A percentile compares a stretch with the other conserved stretches of the same genome.
These are phyloP conservation scores for Gobionotothen gibberifrons DNA, from an alignment of 2,797 vertebrate species.

Conservation along the genomic window DNA sequence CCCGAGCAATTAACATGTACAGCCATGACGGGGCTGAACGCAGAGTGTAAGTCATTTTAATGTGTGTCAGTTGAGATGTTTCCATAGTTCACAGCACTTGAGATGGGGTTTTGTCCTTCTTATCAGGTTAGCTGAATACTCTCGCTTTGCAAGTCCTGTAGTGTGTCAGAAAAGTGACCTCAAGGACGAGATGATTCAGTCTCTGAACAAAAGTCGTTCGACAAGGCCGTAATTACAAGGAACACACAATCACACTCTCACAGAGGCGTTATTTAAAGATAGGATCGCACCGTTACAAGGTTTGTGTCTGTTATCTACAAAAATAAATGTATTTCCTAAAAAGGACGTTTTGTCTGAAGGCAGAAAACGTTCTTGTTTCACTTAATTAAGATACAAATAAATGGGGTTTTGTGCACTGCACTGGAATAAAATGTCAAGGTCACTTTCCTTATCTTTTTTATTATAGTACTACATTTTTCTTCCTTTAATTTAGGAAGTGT, in stretches of 20 bases:
- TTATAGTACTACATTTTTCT: not conserved
- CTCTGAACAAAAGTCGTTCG: constrained; percentile 17
- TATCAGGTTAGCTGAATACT: not conserved
- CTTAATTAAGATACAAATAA: constrained; percentile 12
- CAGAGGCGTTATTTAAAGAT: constrained; percentile 51
- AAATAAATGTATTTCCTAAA: constrained; percentile 38
- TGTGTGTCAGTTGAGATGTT: constrained; percentile 31
- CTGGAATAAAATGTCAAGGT: constrained; percentile 32
- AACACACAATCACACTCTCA: constrained; percentile 8
- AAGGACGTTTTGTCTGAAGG: constrained; percentile 23
- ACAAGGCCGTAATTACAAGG: constrained; percentile 4
- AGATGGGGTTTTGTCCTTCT: constrained; percentile 6
- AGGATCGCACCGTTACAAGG: constrained; percentile 15
- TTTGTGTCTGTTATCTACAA: constrained; percentile 35
- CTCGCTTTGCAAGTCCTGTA: not conserved
- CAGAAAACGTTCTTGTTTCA: constrained; percentile 27
- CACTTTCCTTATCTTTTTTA: not conserved
- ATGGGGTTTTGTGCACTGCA: not conserved
- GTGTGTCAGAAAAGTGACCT: constrained; percentile 37
- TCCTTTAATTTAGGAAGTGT: constrained; percentile 1
- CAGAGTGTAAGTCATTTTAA: not conserved
- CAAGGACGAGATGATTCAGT: constrained; percentile 57
- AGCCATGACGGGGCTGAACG: not conserved
- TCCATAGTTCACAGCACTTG: not conserved
- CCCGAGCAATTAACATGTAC: constrained; percentile 29